Conservation (phyloP, 2,797 vertebrate genomes). For the Tenualosa thibaudeaui region DNA sequence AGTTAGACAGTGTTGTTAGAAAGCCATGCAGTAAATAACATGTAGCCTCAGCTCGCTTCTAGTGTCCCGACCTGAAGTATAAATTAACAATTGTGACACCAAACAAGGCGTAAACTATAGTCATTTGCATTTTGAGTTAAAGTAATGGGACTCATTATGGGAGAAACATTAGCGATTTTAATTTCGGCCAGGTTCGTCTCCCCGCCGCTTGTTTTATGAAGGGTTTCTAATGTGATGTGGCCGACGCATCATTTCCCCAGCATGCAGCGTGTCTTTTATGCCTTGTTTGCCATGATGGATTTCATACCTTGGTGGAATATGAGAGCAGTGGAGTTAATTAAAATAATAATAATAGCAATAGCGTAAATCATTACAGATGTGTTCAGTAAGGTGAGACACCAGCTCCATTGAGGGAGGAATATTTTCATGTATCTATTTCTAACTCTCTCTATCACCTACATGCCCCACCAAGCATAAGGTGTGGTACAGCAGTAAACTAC, state of each 20-base stretch:
- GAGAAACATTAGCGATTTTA: constrained; percentile 35
- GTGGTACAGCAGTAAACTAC: background rate
- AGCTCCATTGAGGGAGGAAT: background rate
- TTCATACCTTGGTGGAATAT: constrained; percentile 52
- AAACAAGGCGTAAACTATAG: constrained; percentile 1
- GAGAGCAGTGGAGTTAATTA: constrained; percentile 33
- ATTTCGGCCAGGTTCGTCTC: constrained; percentile 29
- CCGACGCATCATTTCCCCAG: constrained; percentile 36
- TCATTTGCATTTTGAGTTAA: constrained; percentile 28
- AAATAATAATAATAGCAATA: background rate
- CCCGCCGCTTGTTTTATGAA: constrained; percentile 40
- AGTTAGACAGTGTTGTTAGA: background rate
- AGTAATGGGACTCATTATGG: constrained; percentile 47
- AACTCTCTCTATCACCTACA: background rate
- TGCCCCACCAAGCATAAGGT: background rate
- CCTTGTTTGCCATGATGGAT: constrained; percentile 40
- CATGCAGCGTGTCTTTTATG: constrained; percentile 38
- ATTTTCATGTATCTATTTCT: background rate
- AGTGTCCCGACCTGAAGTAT: background rate
- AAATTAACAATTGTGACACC: constrained; percentile 1
- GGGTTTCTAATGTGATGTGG: constrained; percentile 37
- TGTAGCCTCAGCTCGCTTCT: background rate
- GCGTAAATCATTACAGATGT: background rate
- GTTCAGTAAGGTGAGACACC: constrained; percentile 10
- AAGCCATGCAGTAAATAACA: background rate